Base-by-base conservation (phyloP, 1,140 invertebrate genomes). In the Ditylenchus dipsaci region DNA sequence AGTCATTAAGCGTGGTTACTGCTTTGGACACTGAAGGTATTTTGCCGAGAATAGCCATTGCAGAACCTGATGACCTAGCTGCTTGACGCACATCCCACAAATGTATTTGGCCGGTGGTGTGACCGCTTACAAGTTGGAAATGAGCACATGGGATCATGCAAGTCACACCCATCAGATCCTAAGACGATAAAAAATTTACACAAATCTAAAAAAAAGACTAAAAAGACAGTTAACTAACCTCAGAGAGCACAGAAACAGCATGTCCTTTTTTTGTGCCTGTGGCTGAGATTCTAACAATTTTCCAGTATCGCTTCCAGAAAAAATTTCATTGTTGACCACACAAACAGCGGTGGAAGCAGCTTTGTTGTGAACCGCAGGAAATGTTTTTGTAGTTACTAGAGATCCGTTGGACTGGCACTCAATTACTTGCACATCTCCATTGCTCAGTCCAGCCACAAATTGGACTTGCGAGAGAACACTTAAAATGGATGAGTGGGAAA, bases 101-200 rank as follows among this genome's bases (percentile, higher is more conserved):
- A 17, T 68, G 67, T n/a, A 68, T 45, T 17, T 68, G 67, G 19
- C 67, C 67, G 13, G 67, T 68, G 11, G 38, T 42, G 42, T 68
- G 67, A 17, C 59, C 58, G 23, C 61, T 68, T 19, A 68, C 56
- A 33, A 68, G 43, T 33, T 61, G 42, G 42, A 42, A 62, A 17
- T 61, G 13, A 3, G 45, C 61, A 57, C 67, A 68, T 5, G 43
- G 27, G 23, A 43, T 33, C 47, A 68, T 21, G 23, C 26, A 43
- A 38, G 27, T 60, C 7, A 67, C 65, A 11, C 65, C 57, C 57
- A 17, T 53, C 23, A 53, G 15, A 26, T 53, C 15, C 49, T 53
- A 17, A 26, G 15, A 53, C 33, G 11, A 38, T 38, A 57, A 56
- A 66, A 65, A 47, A 13, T n/a, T n/a, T n/a, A n/a, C n/a, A 64